Base-by-base conservation (phyloP, 1,140 invertebrate species). In the Ips nitidus region DNA sequence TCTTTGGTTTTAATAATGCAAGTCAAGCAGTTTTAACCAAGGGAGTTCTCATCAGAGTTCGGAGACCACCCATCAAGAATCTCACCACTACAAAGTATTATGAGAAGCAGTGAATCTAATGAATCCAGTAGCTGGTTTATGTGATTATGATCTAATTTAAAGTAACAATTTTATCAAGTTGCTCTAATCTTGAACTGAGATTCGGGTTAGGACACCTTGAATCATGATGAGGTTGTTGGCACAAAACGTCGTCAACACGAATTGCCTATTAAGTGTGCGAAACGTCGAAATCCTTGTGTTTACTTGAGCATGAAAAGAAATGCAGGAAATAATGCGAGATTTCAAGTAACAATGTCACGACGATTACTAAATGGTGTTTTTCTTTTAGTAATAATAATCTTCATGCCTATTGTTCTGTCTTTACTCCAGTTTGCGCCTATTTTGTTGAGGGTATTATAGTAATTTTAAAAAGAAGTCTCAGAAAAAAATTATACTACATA, bases 311-410 rank as follows among this genome's bases (percentile, higher is more conserved):
- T 63, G 64, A 66, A 65, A 70, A 70, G 64, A 58, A 70, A 70
- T 70, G 50, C 55, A 65, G 69, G 69, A 70, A 70, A 70, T 70
- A 70, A 70, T 63, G 50, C 37, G 52, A 55, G 55, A 65, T 70
- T 66, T 70, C 62, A 70, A 65, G 69, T 70, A 65, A 62, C 69
- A 70, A 70, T 70, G 69, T 70, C 69, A 70, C 60, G 69, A 22
- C 22, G 22, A 65, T 70, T 65, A 55, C 60, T 7, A 53, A 65
- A 58, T 65, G 60, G 52, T 65, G 52, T 65, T 7, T 61, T 47
- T 5, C 45, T 47, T 47, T n/a, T 22, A 22, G 22, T 22, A 22
- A 22, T 22, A 22, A 22, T 22, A 22, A 22, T 22, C 22, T 22
- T 22, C 22, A 22, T 22, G 22, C 22, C 22, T 22, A 22, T 22